These are phyloP conservation scores for Dicranocentrus wangi DNA, from an alignment of 2,888 invertebrate species.

Conservation along the genomic window DNA sequence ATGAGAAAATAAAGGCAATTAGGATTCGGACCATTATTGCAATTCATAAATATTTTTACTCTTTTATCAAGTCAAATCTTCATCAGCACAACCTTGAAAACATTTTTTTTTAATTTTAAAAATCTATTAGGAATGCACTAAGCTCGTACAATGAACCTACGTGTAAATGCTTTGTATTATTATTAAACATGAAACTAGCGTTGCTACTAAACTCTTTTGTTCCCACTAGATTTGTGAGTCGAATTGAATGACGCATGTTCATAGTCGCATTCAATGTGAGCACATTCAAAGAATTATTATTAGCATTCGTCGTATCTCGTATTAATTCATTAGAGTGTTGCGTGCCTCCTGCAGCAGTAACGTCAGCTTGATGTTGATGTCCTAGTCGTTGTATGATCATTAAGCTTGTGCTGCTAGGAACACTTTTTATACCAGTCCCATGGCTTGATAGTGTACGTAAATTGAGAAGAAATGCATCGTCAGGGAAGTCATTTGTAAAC, in stretches of 20 bases:
- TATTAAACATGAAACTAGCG: not conserved
- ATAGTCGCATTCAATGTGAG: constrained; percentile 8
- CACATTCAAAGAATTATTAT: not conserved
- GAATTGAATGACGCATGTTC: constrained; percentile 7
- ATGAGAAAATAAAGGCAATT: no score
- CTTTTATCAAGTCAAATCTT: no score
- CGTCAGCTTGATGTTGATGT: not conserved
- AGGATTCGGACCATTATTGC: no score
- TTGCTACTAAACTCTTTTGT: constrained; percentile 17
- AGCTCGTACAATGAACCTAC: constrained; percentile 21
- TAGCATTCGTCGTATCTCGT: no score
- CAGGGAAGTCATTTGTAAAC: constrained; percentile 30
- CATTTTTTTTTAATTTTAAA: not conserved
- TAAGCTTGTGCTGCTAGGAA: constrained; percentile 22
- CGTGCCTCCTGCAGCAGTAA: not conserved
- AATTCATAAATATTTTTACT: no score
- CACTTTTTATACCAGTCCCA: constrained; percentile 15
- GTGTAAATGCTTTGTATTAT: not conserved
- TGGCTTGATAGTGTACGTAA: constrained; percentile 6
- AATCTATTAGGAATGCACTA: not conserved
- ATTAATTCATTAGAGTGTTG: no score
- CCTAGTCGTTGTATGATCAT: constrained; percentile 32
- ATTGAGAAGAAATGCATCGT: constrained; percentile 35
- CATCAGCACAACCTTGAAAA: no score
- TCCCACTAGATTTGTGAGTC: constrained; percentile 34